A percentile compares a stretch with the other conserved stretches of the same genome.
phyloP scores from a whole-genome alignment of 2,113 vertebrate genomes.

The Cairina moschata region DNA sequence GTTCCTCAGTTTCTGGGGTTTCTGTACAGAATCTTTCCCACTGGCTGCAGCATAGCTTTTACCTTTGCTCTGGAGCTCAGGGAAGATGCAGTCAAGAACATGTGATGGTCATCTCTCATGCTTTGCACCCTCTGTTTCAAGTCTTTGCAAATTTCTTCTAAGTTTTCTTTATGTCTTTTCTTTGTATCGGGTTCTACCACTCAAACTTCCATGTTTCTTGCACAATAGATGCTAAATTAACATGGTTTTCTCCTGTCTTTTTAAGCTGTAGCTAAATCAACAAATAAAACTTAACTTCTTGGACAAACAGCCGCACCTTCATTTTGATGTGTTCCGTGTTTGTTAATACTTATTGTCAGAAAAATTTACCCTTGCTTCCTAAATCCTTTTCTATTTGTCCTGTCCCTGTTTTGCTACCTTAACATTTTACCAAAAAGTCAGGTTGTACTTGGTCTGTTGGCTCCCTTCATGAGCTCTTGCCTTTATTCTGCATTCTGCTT shows the following conservation, averaged over 20 bases:
- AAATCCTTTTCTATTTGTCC: neutral
- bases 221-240: neutral
- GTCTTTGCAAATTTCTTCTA: neutral
- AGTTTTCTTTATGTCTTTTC: neutral
- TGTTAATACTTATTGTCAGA: neutral
- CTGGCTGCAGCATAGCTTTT: neutral
- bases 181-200: neutral
- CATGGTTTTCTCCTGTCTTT: neutral
- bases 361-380: neutral
- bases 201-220: neutral
- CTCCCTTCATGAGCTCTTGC: neutral
- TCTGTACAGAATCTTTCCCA: neutral
- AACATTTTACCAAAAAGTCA: neutral
- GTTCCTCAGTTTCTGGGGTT: rapidly evolving
- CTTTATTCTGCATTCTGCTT: neutral
- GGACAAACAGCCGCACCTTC: neutral
- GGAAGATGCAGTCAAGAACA: neutral
- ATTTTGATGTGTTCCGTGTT: neutral
- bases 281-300: neutral
- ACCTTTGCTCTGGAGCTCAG: neutral
- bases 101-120: neutral
- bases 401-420: neutral
- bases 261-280: neutral
- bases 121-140: neutral
- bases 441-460: neutral